Conservation (phyloP, 2,888 invertebrate species). For the Corythucha ciliata region DNA sequence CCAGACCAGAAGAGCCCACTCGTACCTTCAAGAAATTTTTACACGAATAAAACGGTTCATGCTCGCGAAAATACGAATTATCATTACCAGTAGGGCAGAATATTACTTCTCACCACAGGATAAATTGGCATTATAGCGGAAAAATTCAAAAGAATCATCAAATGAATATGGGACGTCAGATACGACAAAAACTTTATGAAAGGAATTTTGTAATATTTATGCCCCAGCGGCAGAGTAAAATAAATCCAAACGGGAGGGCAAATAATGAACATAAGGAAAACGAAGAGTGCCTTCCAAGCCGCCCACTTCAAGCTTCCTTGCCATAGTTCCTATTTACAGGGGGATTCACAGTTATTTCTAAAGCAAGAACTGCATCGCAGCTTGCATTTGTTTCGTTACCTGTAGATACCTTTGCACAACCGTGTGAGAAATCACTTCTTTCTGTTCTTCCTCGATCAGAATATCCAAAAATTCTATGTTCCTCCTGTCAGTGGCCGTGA, state of each 20-base stretch:
- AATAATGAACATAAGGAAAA: slow-evolving; percentile 84
- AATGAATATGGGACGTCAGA: slow-evolving; percentile 94
- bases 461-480: slow-evolving; percentile 94
- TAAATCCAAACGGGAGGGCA: slow-evolving; percentile 95
- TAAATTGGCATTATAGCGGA: slow-evolving; percentile 83
- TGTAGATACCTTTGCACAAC: slow-evolving; percentile 93
- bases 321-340: slow-evolving; percentile 99
- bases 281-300: slow-evolving; percentile 84
- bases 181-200: slow-evolving; percentile 99
- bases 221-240: slow-evolving; percentile 88
- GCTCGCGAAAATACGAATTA: background rate
- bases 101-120: slow-evolving; percentile 61
- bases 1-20: slow-evolving; percentile 91
- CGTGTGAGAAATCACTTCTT: slow-evolving; percentile 93
- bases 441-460: slow-evolving; percentile 96
- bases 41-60: background rate
- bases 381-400: slow-evolving; percentile 46
- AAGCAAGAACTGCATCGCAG: too few relatives aligned
- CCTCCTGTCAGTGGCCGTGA: slow-evolving; percentile 88
- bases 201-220: slow-evolving; percentile 94
- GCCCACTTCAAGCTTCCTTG: slow-evolving; percentile 94
- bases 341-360: too few relatives aligned
- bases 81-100: slow-evolving; percentile 67
- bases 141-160: slow-evolving; percentile 84
- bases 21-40: slow-evolving; percentile 48